phyloP scores from a whole-genome alignment of 2,113 vertebrate genomes.

The Mirounga angustirostris region DNA sequence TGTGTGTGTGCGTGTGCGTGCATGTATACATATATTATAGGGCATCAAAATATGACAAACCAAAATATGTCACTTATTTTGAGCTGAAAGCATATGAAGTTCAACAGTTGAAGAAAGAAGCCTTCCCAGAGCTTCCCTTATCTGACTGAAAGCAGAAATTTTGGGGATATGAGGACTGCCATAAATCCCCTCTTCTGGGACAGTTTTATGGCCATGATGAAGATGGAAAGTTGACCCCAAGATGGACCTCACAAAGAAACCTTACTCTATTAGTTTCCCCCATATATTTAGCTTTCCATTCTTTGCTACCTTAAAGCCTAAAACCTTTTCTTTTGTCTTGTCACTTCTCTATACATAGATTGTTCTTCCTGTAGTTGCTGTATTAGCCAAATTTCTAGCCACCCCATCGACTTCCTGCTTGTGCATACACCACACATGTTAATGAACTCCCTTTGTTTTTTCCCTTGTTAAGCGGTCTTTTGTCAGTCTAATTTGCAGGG shows the following conservation, averaged over 20 bases:
- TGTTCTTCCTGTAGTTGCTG: not conserved
- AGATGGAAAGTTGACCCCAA: not conserved
- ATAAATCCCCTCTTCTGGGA: not conserved
- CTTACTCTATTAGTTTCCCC: not conserved
- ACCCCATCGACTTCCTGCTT: not conserved
- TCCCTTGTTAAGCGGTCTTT: not conserved
- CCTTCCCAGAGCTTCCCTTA: not conserved
- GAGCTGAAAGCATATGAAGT: not conserved
- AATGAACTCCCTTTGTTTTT: not conserved
- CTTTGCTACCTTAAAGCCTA: not conserved
- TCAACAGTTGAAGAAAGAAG: not conserved
- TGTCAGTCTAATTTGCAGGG: not conserved
- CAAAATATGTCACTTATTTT: not conserved
- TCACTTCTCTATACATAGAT: not conserved
- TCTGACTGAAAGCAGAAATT: not conserved
- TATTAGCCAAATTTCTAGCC: not conserved
- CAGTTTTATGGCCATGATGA: not conserved
- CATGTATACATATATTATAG: not conserved
- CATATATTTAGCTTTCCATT: not conserved
- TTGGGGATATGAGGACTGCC: not conserved
- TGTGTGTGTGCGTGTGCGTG: not conserved
- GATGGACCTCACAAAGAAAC: not conserved
- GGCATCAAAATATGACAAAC: not conserved
- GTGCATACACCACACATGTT: not conserved
- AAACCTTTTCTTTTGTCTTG: not conserved